Base-by-base conservation (phyloP, 2,113 vertebrate species). In the Bufo gargarizans region DNA sequence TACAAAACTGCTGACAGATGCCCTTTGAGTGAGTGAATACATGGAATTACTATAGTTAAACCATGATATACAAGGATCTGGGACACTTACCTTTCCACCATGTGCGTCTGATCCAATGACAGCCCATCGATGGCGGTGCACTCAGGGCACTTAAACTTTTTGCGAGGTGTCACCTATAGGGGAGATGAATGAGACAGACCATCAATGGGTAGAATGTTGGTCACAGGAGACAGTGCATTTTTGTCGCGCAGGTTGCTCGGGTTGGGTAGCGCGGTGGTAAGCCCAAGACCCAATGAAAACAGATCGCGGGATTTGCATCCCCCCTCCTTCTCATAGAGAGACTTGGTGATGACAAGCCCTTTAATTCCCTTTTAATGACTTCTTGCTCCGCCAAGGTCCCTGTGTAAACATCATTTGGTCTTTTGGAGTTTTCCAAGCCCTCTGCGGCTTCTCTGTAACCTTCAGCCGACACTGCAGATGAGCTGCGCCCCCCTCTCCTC, bases 81-180 rank as follows among this genome's bases (percentile, higher is more conserved):
- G 47, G 6, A 43, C 82, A 91, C 94, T 95, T 91, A 97, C 96
- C 97, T 96, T 91, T 97, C 96, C 74, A 99, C 97, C 98, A 99
- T 99, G 94, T 99, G 98, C 0, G 98, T 99, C 95, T 99, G 98
- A 94, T 99, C 98, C 84, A 99, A 92, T 0, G 98, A 99, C 90
- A 99, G 95, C 61, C 98, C 98, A 86, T 99, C 98, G 49, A 99
- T 99, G 90, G 98, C 98, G 0, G 98, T 99, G 91, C 98, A 99
- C 94, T 99, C 98, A 14, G 98, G 98, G 93, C 98, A 99, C 93
- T 99, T 99, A 94, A 99, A 99, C 94, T 99, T 99, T 93, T 99
- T 99, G 49, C 98, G 95, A 12, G 98, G 98, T 87, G 98, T 99
- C 92, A 99, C 98, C 98, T 99, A 92, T 90, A 76, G 89, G 84